Percentiles rank a stretch among this genome's conserved stretches.
Evolutionary conservation across 2,797 vertebrate species (phyloP).

Genomic region (Tarsius wallacei): DNA sequence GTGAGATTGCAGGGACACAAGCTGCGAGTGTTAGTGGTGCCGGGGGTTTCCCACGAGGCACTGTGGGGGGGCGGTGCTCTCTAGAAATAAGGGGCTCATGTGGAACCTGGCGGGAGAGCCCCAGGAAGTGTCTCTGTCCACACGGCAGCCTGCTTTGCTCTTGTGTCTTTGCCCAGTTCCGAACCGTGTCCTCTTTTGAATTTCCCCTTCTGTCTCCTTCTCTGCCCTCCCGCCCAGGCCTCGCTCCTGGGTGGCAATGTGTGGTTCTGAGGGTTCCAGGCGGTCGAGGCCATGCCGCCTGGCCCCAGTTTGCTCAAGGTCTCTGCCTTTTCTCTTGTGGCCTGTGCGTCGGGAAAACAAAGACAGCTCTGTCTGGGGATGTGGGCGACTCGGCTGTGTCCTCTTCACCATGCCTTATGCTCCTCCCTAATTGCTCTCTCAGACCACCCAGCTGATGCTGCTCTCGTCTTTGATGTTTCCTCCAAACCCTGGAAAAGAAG

Average conservation of each 20-base stretch:
- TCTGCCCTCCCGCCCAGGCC: background rate
- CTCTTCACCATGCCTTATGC: slow-evolving; percentile 5
- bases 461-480: slow-evolving; percentile 78
- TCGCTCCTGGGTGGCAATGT: background rate
- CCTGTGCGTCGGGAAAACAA: slow-evolving; percentile 72
- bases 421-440: background rate
- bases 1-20: background rate
- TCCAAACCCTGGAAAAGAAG: slow-evolving; percentile 68
- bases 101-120: background rate
- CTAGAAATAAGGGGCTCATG: background rate
- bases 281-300: background rate
- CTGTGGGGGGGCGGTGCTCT: background rate
- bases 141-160: background rate
- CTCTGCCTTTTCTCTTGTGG: background rate
- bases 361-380: slow-evolving; percentile 62
- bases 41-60: background rate
- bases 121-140: background rate
- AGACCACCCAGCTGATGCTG: slow-evolving; percentile 81
- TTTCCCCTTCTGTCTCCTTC: background rate
- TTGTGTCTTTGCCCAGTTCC: background rate
- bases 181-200: background rate
- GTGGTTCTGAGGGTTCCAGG: background rate
- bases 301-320: background rate
- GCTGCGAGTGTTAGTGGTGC: background rate
- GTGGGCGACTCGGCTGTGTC: slow-evolving; percentile 1